Evolutionary conservation across 2,888 invertebrate genomes (phyloP), one percentile per base, ranked within the genome.

Genomic region (Plagodis dolabraria): DNA sequence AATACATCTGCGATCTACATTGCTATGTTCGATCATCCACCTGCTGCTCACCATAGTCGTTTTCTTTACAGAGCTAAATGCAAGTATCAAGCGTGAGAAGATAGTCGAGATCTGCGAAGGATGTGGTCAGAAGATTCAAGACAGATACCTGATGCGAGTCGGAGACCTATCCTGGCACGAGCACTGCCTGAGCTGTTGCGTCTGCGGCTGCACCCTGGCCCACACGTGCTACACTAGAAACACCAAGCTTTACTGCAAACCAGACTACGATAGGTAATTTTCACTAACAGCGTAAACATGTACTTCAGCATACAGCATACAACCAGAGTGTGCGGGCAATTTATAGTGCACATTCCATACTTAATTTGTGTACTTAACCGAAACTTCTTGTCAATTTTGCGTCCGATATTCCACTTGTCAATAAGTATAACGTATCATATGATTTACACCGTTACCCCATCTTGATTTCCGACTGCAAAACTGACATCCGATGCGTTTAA

Each of bases 111-210:
- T 96, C 79, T 99, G 99, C 92, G 98, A 98, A 76, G 98, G 98
- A 54, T 99, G 99, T 91, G 97, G 98, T 11, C 97, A 97, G 83
- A 97, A 97, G 89, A 99, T 99, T 78, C 96, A 97, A 82, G 99
- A 99, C 93, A 95, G 98, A 60, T 99, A 97, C 93, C 94, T 99
- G 79, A 97, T 99, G 96, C 95, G 98, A 80, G 98, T 99, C 48
- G 96, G 97, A 51, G 98, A 99, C 77, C 94, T 97, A 60, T 97
- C 97, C 80, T 99, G 98, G 97, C 99, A 99, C 93, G 98, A 99
- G 82, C 96, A 96, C 82, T 99, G 99, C 91, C 95, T 99, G 65
- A 96, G 97, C 77, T 99, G 99, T 93, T 96, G 97, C 80, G 98
- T 98, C 65, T 99, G 99, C 86, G 97, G 98, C 66, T 94, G 96